phyloP scores from a whole-genome alignment of 2,797 vertebrate species.

The Bovichtus variegatus region DNA sequence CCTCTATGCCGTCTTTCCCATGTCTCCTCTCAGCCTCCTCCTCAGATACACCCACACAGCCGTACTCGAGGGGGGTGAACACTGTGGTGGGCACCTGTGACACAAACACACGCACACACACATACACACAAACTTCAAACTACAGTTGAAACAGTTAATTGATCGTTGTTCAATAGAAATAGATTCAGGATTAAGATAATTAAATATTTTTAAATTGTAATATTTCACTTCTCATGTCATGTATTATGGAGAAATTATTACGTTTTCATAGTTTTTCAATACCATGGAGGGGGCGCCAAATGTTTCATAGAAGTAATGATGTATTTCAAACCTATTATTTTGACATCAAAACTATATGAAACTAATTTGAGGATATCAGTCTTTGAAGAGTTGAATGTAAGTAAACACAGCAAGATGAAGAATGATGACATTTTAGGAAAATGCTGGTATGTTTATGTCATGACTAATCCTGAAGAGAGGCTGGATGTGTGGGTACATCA shows the following conservation, averaged over 20 bases:
- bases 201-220: too few species aligned
- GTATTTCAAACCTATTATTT: constrained; percentile 3
- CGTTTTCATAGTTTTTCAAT: constrained; percentile 3
- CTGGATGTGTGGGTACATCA: constrained; percentile 3
- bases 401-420: constrained; percentile 11
- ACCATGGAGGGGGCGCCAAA: neutral
- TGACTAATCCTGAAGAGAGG: constrained; percentile 31
- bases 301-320: neutral
- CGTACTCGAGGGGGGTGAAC: constrained; percentile 95
- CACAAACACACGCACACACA: constrained; percentile 34
- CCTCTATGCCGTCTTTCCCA: constrained; percentile 90
- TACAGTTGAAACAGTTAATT: neutral
- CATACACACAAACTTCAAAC: constrained; percentile 22
- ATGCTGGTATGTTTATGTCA: constrained; percentile 6
- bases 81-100: constrained; percentile 93
- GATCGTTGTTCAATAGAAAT: neutral
- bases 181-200: neutral
- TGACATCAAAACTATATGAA: neutral
- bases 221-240: neutral
- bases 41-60: constrained; percentile 95
- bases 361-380: neutral
- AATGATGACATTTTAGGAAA: constrained; percentile 50
- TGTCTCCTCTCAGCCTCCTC: constrained; percentile 86
- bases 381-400: constrained; percentile 1
- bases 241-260: neutral